A percentile compares a stretch with the other conserved stretches of the same genome.
These are phyloP conservation scores for Tautogolabrus adspersus DNA, from an alignment of 2,113 vertebrate genomes.

Conservation along the genomic window DNA sequence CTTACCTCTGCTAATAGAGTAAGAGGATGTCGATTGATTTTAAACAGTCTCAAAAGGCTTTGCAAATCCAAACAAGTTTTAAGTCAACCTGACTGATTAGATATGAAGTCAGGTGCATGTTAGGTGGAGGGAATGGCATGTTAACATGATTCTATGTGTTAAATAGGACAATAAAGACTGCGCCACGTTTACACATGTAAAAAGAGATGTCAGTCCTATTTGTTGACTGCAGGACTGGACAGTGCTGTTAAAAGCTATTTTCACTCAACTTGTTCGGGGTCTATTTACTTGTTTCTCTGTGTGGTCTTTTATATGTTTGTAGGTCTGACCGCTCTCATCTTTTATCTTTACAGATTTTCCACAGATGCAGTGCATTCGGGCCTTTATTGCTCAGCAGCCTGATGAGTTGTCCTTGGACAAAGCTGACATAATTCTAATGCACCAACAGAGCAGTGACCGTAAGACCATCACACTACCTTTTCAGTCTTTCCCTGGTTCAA, in stretches of 20 bases:
- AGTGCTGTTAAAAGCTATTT: neutral
- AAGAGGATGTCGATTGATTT: too few relatives aligned
- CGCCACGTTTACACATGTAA: neutral
- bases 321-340: slow-evolving; percentile 12
- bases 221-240: neutral
- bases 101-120: neutral
- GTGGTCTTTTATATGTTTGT: neutral
- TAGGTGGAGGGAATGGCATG: neutral
- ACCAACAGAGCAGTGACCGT: slow-evolving; percentile 92
- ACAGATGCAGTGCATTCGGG: slow-evolving; percentile 94
- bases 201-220: neutral
- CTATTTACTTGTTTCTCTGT: neutral
- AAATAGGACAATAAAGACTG: neutral
- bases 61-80: too few relatives aligned
- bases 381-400: slow-evolving; percentile 91
- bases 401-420: slow-evolving; percentile 96
- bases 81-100: too few relatives aligned
- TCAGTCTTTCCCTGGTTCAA: neutral
- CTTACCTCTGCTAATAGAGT: too few relatives aligned
- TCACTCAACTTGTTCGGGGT: neutral
- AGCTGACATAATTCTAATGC: slow-evolving; percentile 93
- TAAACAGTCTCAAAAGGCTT: too few relatives aligned
- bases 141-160: too few relatives aligned
- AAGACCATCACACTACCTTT: slow-evolving; percentile 60
- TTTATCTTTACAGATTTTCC: slow-evolving; percentile 81